These are phyloP conservation scores for Haemorhous mexicanus DNA, from an alignment of 2,113 vertebrate genomes.

Conservation along the genomic window DNA sequence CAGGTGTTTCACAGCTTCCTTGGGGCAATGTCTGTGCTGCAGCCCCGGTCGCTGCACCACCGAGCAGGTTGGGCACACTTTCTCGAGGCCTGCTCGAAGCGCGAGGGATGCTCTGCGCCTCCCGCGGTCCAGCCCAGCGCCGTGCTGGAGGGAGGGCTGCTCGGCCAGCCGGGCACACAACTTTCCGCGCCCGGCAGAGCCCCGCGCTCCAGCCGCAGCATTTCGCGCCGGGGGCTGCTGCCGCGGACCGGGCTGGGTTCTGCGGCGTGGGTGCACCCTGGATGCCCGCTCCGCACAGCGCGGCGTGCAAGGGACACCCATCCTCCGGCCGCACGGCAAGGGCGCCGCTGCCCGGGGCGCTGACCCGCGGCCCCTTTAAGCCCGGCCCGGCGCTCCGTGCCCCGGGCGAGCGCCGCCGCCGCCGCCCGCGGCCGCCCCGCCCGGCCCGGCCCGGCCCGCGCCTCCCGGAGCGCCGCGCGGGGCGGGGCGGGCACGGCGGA, in stretches of 20 bases:
- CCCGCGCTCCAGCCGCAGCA: accelerated
- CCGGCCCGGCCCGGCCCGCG: background rate
- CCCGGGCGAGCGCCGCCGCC: background rate
- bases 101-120: background rate
- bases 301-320: background rate
- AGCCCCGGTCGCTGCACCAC: accelerated
- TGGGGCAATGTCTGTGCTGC: background rate
- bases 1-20: too few relatives aligned
- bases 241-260: background rate
- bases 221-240: background rate
- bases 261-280: accelerated
- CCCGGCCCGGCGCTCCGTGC: background rate
- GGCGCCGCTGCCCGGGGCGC: background rate
- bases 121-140: accelerated
- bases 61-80: accelerated
- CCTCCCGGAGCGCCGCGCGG: too few relatives aligned
- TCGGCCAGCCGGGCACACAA: background rate
- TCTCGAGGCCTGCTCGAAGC: background rate
- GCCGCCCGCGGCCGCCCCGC: constrained; percentile 73
- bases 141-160: background rate
- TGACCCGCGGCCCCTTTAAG: constrained; percentile 62
- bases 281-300: background rate
- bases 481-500: too few relatives aligned
- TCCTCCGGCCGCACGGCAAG: background rate
- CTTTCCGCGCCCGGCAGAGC: background rate